phyloP scores from a whole-genome alignment of 2,797 vertebrate species.

The Melanotaenia maccullochi region DNA sequence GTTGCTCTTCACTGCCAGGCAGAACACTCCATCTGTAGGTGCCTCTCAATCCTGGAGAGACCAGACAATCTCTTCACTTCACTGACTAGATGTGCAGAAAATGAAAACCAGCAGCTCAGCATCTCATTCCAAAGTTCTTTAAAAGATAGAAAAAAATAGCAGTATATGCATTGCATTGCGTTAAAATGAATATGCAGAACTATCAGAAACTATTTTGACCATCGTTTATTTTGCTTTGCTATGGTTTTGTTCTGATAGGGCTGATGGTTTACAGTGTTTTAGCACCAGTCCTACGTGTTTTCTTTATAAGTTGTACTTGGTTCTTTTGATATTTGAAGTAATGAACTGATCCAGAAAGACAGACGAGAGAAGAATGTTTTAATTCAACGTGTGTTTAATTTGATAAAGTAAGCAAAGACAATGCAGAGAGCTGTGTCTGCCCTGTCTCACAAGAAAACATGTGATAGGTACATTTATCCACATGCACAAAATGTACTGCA shows the following conservation, averaged over 20 bases:
- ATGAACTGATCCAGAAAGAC: not conserved
- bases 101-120: constrained; percentile 27
- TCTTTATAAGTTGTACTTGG: not conserved
- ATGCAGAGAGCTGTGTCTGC: not conserved
- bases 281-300: not conserved
- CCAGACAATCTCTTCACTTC: constrained; percentile 44
- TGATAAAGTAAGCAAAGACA: not conserved
- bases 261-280: not conserved
- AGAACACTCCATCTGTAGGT: constrained; percentile 49
- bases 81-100: constrained; percentile 35
- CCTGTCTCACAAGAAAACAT: not conserved
- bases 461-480: not conserved
- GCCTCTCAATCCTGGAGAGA: constrained; percentile 42
- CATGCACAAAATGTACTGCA: not conserved
- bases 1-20: constrained; percentile 33
- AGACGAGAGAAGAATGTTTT: not conserved
- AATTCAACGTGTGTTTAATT: not conserved
- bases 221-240: not conserved
- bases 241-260: not conserved
- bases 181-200: constrained; percentile 20
- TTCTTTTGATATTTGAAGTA: not conserved
- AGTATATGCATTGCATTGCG: constrained; percentile 15
- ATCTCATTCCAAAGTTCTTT: constrained; percentile 26
- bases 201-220: constrained; percentile 22
- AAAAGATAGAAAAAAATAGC: constrained; percentile 25